Evolutionary conservation across 2,797 vertebrate species (phyloP).

Genomic region (Gallinago stenura): DNA sequence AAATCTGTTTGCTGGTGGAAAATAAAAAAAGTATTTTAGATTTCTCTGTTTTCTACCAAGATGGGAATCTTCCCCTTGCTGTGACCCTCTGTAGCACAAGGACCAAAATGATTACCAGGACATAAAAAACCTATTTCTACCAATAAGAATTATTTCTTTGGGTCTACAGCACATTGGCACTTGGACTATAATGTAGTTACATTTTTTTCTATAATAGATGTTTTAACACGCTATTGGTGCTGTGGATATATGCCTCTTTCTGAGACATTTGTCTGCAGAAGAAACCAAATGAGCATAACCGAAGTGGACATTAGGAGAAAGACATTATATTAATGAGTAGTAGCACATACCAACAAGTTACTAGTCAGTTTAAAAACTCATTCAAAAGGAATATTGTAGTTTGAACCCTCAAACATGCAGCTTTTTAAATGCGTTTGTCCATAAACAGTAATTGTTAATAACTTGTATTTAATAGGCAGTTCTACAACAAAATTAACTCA

Average conservation of each 20-base stretch:
- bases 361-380: constrained; percentile 47
- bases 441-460: constrained; percentile 59
- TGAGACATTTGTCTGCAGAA: constrained; percentile 53
- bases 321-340: constrained; percentile 31
- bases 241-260: constrained; percentile 24
- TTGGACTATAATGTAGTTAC: constrained; percentile 31
- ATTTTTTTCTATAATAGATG: constrained; percentile 44
- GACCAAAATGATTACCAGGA: constrained; percentile 21
- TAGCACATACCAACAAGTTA: constrained; percentile 53
- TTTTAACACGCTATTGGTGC: constrained; percentile 12
- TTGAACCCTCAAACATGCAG: constrained; percentile 49
- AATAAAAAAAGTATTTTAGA: background rate
- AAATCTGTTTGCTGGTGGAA: constrained; percentile 16
- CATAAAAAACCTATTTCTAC: constrained; percentile 33
- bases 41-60: constrained; percentile 9
- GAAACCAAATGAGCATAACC: constrained; percentile 62
- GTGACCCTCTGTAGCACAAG: background rate
- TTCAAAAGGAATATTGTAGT: constrained; percentile 38
- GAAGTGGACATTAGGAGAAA: constrained; percentile 53
- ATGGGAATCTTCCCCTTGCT: constrained; percentile 8
- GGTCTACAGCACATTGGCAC: background rate
- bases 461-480: constrained; percentile 50
- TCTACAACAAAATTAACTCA: constrained; percentile 47
- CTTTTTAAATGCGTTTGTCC: constrained; percentile 43
- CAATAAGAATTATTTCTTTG: constrained; percentile 51